These are phyloP conservation scores for Coenonympha arcania DNA, from an alignment of 2,888 invertebrate species.

Conservation along the genomic window DNA sequence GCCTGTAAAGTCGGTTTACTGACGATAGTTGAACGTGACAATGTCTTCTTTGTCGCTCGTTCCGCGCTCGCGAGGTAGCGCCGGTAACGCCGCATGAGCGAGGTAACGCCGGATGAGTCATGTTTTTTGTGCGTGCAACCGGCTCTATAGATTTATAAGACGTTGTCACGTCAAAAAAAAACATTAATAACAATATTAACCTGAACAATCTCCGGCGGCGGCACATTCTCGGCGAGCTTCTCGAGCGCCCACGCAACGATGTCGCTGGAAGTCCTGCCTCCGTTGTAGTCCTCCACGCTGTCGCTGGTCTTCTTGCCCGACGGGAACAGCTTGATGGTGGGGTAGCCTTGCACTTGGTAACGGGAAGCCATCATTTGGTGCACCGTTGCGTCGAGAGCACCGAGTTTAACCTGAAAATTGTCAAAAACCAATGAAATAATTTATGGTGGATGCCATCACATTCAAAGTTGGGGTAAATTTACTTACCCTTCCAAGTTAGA, in stretches of 20 bases:
- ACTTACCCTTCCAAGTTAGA: too few species aligned
- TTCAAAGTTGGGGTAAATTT: background rate
- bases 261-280: slow-evolving; percentile 90
- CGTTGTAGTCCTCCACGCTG: slow-evolving; percentile 89
- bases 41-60: too few species aligned
- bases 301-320: slow-evolving; percentile 81
- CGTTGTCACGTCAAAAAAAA: too few species aligned
- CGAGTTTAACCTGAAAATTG: slow-evolving; percentile 81
- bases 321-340: slow-evolving; percentile 94
- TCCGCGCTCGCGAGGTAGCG: too few species aligned
- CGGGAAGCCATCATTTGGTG: slow-evolving; percentile 86
- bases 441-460: too few species aligned
- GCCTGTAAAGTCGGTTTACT: too few species aligned
- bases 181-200: background rate
- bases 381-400: slow-evolving; percentile 96
- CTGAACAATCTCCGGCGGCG: slow-evolving; percentile 86
- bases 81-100: too few species aligned
- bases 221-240: slow-evolving; percentile 88
- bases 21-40: too few species aligned
- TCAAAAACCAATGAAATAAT: too few species aligned
- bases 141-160: too few species aligned
- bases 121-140: too few species aligned
- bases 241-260: slow-evolving; percentile 93
- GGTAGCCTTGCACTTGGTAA: slow-evolving; percentile 94
- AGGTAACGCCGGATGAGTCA: too few species aligned